Base-by-base conservation (phyloP, 2,888 invertebrate species). In the Hirtodrosophila cameraria region DNA sequence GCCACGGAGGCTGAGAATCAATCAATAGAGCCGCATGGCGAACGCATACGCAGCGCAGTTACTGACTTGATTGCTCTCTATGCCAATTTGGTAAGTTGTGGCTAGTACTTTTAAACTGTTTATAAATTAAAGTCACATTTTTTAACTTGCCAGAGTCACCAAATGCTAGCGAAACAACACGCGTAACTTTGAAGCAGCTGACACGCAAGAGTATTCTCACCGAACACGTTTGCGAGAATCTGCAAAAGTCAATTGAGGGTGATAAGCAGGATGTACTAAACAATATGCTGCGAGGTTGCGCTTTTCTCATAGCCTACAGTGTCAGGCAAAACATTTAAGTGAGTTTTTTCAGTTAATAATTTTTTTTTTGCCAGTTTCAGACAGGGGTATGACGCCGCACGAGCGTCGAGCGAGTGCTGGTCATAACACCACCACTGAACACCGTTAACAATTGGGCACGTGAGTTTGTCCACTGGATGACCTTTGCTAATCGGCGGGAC, bases 391-490 rank as follows among this genome's bases (percentile, higher is more conserved):
- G n/a, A n/a, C 92, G 92, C 50, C 90, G 93, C 64, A 96, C 96
- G 0, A 92, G 93, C 6, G 93, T 97, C n/a, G 93, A 93, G 46
- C 94, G 95, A 1, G 95, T 96, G 38, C 91, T 99, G 84, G 94
- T 99, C 0, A 96, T 99, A 12, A 96, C 97, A 76, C 99, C n/a
- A n/a, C n/a, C 99, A 0, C 92, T 99, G 23, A 98, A 97, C 84
- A 99, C 98, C 0, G 96, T 99, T 0, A 94, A 97, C 71, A 99
- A 99, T 92, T 99, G 99, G 99, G 94, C 95, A 15, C 95, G 95
- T 78, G 99, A 99, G 92, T 98, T 96, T 91, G 92, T 93, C n/a
- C 95, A 95, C 86, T 99, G 98, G 99, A 92, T 97, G 50, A 93
- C 93, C 54, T 93, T 94, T 76, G 91, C 94, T 0, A 91, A 92